Percentiles rank a stretch among this genome's conserved stretches.
phyloP scores from a whole-genome alignment of 2,797 vertebrate genomes.

The Bradypodion pumilum region DNA sequence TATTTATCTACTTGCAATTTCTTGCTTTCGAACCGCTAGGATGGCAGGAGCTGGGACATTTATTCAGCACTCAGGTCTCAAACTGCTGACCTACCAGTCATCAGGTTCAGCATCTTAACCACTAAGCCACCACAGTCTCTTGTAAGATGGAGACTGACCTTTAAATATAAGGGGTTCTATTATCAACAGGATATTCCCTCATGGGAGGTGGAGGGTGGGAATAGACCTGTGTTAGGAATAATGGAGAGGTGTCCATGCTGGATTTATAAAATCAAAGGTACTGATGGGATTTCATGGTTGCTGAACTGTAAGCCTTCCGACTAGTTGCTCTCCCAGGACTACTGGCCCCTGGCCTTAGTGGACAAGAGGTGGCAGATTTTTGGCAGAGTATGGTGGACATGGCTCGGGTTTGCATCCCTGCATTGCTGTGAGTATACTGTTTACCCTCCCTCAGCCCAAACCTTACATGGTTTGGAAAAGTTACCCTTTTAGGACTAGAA shows the following conservation, averaged over 20 bases:
- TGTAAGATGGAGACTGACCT: neutral
- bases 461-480: neutral
- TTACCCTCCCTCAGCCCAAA: neutral
- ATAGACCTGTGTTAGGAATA: too few relatives aligned
- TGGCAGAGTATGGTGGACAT: neutral
- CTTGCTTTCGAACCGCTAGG: too few relatives aligned
- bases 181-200: neutral
- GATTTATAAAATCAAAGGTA: neutral
- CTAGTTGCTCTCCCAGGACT: neutral
- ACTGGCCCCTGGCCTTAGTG: neutral
- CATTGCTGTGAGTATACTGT: neutral
- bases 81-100: too few relatives aligned
- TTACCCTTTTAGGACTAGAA: neutral
- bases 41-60: too few relatives aligned
- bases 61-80: too few relatives aligned
- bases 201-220: neutral
- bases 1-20: too few relatives aligned
- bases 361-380: neutral
- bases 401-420: neutral
- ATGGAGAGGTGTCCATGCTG: neutral
- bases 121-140: too few relatives aligned
- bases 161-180: neutral
- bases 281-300: neutral
- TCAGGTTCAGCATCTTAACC: too few relatives aligned
- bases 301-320: neutral